Base-by-base conservation (phyloP, 1,140 invertebrate genomes). In the Lepidurus couesii region DNA sequence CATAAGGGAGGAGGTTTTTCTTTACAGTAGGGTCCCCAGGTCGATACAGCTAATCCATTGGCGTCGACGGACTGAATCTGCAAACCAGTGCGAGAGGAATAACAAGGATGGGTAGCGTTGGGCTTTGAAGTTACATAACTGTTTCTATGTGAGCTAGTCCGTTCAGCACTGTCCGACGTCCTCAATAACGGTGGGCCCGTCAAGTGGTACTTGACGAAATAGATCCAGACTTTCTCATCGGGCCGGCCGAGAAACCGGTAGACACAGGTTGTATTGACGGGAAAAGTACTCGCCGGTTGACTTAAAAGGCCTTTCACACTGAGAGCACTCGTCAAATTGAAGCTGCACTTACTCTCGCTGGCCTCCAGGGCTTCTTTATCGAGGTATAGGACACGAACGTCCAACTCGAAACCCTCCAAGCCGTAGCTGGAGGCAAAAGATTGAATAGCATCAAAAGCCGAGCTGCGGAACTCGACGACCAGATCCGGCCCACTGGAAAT, bases 401-500 rank as follows among this genome's bases (percentile, higher is more conserved):
- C 91, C 65, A 95, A 85, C 82, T 95, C 93, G 84, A 95, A 95
- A 75, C 93, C 93, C 84, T 95, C 92, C 43, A 95, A 88, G 75
- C 92, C 92, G 85, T 92, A 92, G 79, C 82, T 80, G 8, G 81
- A 82, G 42, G 83, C 83, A 43, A 81, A 65, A 81, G 74, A 84
- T 45, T 91, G 88, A 84, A 95, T 93, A 79, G 93, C 94, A 82
- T 94, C 94, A 85, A 92, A 95, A 4, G 93, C 92, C 34, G 93
- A 94, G n/a, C 93, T 94, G 79, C 92, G 93, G 84, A 96, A 94
- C 85, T 95, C 93, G 42, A 96, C 93, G 74, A 95, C 86, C 79
- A 95, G 87, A 84, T 95, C 93, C 53, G 92, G 91, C 0, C 93
- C 92, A 83, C 92, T 94, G 77, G 93, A 95, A 78, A 92, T 89